A percentile compares a stretch with the other conserved stretches of the same genome.
phyloP scores from a whole-genome alignment of 2,113 vertebrate genomes.

The Regulus satrapa region DNA sequence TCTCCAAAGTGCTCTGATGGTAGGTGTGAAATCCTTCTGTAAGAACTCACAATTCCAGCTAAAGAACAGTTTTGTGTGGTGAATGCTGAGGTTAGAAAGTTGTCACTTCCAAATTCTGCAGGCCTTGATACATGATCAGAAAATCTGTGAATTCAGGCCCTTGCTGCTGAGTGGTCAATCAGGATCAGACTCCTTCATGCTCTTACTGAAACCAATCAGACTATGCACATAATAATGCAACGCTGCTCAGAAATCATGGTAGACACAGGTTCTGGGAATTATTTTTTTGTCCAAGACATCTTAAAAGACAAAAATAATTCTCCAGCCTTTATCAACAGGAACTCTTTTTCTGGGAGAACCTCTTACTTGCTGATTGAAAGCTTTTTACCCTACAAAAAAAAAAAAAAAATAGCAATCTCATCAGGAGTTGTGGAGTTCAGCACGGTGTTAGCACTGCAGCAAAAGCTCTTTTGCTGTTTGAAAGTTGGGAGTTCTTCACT shows the following conservation, averaged over 20 bases:
- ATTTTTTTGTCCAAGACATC: not conserved
- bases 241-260: not conserved
- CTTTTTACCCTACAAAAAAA: conserved; percentile 6
- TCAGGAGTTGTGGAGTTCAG: not conserved
- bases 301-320: not conserved
- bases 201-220: not conserved
- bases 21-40: not conserved
- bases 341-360: not conserved
- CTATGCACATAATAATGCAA: not conserved
- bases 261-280: not conserved
- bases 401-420: not conserved
- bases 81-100: not conserved
- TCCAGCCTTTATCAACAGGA: not conserved
- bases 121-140: not conserved
- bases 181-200: not conserved
- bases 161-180: not conserved
- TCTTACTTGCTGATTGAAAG: conserved; percentile 4
- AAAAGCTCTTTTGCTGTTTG: conserved; percentile 10
- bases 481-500: conserved; percentile 7
- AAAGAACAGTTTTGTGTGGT: not conserved
- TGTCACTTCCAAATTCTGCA: not conserved
- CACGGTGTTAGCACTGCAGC: not conserved
- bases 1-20: not conserved
- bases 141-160: not conserved
- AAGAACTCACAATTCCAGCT: not conserved